Percentiles rank a stretch among this genome's conserved stretches.
phyloP scores from a whole-genome alignment of 92 coral and sea anemone genomes.

The Porites cylindrica region DNA sequence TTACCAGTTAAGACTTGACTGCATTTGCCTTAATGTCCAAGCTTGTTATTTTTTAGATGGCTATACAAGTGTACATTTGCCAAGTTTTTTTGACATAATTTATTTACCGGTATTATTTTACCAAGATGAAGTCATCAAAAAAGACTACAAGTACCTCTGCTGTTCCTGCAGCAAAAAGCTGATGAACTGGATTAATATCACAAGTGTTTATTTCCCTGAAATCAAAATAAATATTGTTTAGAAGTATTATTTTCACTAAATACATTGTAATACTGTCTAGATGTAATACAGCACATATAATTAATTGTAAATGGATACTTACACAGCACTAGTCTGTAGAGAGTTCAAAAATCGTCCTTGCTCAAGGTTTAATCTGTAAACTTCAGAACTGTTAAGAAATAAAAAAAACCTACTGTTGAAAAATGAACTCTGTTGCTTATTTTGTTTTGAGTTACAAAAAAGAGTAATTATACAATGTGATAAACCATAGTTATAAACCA shows the following conservation, averaged over 20 bases:
- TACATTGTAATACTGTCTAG: neutral
- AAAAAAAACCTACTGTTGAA: neutral
- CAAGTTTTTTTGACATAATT: no score
- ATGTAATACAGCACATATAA: neutral
- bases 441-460: no score
- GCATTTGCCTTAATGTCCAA: no score
- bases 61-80: no score
- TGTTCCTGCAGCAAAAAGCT: conserved; percentile 95
- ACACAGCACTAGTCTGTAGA: conserved; percentile 90
- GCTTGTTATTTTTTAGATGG: no score
- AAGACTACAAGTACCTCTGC: conserved; percentile 67
- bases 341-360: conserved; percentile 96
- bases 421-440: neutral
- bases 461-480: neutral
- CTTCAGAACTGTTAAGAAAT: conserved; percentile 75
- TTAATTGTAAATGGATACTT: conserved; percentile 36
- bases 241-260: neutral
- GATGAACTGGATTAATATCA: conserved; percentile 92
- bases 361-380: conserved; percentile 94
- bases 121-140: no score
- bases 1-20: no score
- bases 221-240: neutral
- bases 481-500: no score
- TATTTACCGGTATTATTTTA: no score
- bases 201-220: conserved; percentile 91